Evolutionary conservation across 2,113 vertebrate genomes (phyloP).

Genomic region (Solenodon paradoxus): DNA sequence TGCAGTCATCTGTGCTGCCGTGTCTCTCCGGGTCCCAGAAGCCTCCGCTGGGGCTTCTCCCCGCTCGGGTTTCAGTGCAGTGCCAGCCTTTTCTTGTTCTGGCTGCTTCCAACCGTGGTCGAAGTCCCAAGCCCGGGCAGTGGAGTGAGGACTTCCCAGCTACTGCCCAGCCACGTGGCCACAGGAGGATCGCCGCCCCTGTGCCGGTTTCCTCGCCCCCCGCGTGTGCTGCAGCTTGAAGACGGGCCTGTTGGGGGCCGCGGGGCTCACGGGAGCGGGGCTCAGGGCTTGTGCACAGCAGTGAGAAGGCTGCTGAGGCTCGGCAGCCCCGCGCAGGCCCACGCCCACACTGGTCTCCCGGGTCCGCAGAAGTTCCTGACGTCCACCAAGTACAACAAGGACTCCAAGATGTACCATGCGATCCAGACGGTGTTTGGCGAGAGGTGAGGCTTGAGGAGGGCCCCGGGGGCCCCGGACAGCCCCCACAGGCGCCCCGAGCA

Average conservation of each 20-base stretch:
- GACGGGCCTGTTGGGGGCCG: background rate
- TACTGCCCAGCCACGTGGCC: background rate
- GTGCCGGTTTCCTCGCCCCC: background rate
- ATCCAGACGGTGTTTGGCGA: conserved; percentile 81
- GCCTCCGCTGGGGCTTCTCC: background rate
- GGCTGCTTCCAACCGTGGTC: background rate
- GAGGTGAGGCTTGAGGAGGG: conserved; percentile 70
- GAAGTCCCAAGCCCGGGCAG: rapidly evolving
- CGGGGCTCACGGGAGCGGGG: no score
- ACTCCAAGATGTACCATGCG: conserved; percentile 72
- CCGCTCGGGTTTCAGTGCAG: background rate
- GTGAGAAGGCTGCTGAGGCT: background rate
- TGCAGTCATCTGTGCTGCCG: background rate
- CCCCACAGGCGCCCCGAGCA: rapidly evolving
- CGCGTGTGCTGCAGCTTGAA: no score
- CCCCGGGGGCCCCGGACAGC: no score
- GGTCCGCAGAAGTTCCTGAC: conserved; percentile 84
- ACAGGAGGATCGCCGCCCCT: background rate
- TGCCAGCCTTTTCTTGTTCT: background rate
- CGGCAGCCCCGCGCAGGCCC: rapidly evolving
- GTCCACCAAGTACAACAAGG: conserved; percentile 84
- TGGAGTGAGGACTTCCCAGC: background rate
- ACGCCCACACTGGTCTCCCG: background rate
- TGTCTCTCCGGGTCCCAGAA: background rate
- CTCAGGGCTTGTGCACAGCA: background rate